A percentile compares a stretch with the other conserved stretches of the same genome.
Evolutionary conservation across 2,797 vertebrate genomes (phyloP).

Genomic region (Epinephelus malabaricus): DNA sequence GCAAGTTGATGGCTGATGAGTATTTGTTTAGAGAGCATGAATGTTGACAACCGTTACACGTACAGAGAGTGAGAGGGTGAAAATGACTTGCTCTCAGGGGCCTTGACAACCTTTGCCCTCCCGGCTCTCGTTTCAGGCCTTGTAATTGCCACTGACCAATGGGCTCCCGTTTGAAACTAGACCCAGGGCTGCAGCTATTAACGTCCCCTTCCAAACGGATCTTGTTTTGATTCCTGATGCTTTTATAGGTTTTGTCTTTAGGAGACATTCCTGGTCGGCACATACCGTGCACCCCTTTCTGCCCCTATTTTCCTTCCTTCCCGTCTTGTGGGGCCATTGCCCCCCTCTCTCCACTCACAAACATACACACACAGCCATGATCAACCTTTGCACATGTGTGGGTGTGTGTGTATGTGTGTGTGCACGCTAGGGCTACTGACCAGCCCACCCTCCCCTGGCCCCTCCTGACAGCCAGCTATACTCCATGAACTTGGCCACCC

Average conservation of each 20-base stretch:
- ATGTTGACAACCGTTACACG: conserved; percentile 77
- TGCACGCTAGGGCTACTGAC: conserved; percentile 67
- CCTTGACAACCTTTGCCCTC: conserved; percentile 83
- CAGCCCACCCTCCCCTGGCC: conserved; percentile 71
- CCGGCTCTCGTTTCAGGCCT: conserved; percentile 79
- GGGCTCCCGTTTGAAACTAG: conserved; percentile 81
- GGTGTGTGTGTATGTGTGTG: conserved; percentile 38
- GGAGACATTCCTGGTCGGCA: conserved; percentile 84
- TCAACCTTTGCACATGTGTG: conserved; percentile 47
- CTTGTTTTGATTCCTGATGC: conserved; percentile 85
- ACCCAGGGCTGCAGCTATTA: conserved; percentile 78
- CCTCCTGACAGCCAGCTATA: conserved; percentile 77
- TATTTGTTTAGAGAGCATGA: conserved; percentile 76
- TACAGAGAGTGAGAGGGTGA: conserved; percentile 74
- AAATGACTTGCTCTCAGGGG: conserved; percentile 81
- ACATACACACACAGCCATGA: conserved; percentile 75
- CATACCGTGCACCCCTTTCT: conserved; percentile 83
- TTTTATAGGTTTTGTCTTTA: conserved; percentile 86
- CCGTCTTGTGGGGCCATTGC: conserved; percentile 82
- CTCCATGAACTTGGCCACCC: conserved; percentile 85
- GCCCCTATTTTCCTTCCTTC: conserved; percentile 84
- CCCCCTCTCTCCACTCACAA: conserved; percentile 67
- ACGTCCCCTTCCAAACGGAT: conserved; percentile 75
- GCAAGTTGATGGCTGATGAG: conserved; percentile 58
- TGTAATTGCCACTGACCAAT: conserved; percentile 84